Percentiles rank a stretch among this genome's conserved stretches.
Conservation (phyloP, 2,113 vertebrate genomes). For the Cynocephalus volans region DNA sequence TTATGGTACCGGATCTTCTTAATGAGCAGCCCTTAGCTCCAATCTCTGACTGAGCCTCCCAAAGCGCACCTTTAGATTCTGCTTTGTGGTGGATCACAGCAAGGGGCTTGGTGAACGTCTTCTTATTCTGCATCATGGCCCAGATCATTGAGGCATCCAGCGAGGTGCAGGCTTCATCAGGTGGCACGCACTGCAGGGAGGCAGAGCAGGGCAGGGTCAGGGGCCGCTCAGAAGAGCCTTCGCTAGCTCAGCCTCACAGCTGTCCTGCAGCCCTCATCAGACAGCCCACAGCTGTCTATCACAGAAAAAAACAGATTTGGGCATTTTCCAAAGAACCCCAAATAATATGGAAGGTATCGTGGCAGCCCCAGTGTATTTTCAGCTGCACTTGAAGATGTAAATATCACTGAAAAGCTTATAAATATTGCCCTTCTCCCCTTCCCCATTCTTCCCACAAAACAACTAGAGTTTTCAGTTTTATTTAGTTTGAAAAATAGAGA, state of each 20-base stretch:
- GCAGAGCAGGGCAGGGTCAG: constrained; percentile 44
- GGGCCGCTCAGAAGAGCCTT: background rate
- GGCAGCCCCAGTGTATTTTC: constrained; percentile 41
- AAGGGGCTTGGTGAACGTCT: constrained; percentile 92
- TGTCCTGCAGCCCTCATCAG: constrained; percentile 26
- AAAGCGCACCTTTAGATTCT: constrained; percentile 86
- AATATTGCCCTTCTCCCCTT: background rate
- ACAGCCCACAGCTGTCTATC: constrained; percentile 31
- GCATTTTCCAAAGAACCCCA: constrained; percentile 63
- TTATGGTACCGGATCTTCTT: background rate
- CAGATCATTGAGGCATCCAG: constrained; percentile 91
- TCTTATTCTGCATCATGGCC: constrained; percentile 94
- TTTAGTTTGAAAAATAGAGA: constrained; percentile 59
- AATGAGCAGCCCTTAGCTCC: background rate
- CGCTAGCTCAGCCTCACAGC: background rate
- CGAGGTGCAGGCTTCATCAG: constrained; percentile 92
- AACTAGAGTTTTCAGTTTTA: constrained; percentile 51
- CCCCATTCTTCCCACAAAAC: constrained; percentile 21
- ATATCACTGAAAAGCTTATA: background rate
- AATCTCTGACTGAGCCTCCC: background rate
- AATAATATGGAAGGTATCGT: background rate
- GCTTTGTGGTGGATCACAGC: constrained; percentile 89
- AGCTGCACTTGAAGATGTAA: constrained; percentile 58
- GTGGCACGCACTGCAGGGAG: constrained; percentile 92
- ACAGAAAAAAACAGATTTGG: constrained; percentile 24